Conservation (phyloP, 2,888 invertebrate species). For the Lasioglossum leucozonium region DNA sequence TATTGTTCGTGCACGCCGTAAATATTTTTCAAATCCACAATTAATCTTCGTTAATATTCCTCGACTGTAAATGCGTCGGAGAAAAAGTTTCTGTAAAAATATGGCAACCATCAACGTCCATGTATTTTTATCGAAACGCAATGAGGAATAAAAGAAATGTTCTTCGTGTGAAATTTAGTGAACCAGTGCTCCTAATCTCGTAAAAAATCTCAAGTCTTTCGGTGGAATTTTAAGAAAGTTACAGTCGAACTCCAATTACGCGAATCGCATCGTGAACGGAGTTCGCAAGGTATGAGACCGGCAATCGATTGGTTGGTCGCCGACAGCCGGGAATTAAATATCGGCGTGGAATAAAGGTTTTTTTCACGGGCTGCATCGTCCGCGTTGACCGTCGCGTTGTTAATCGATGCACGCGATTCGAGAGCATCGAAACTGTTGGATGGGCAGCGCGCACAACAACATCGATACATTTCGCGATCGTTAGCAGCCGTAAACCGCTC, state of each 20-base stretch:
- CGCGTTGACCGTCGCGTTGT: neutral
- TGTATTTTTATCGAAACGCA: too few species aligned
- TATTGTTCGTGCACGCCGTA: too few species aligned
- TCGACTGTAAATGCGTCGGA: neutral
- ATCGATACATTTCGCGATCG: constrained; percentile 43
- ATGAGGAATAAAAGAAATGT: too few species aligned
- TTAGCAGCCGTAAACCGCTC: constrained; percentile 57
- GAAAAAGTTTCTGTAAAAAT: neutral
- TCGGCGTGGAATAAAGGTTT: neutral
- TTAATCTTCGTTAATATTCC: too few species aligned
- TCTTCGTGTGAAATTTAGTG: too few species aligned
- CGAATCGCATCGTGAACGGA: neutral
- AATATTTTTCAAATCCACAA: too few species aligned
- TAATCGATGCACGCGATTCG: neutral
- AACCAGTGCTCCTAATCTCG: too few species aligned
- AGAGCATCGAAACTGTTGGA: constrained; percentile 3
- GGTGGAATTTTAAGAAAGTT: too few species aligned
- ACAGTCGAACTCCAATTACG: neutral
- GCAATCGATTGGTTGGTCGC: neutral
- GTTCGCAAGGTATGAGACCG: neutral
- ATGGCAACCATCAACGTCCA: too few species aligned
- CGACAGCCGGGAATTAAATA: neutral
- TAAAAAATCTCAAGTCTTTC: too few species aligned
- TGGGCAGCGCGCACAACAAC: constrained; percentile 7
- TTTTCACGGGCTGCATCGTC: neutral